These are phyloP conservation scores for Onychomys torridus DNA, from an alignment of 2,797 vertebrate species.

Conservation along the genomic window DNA sequence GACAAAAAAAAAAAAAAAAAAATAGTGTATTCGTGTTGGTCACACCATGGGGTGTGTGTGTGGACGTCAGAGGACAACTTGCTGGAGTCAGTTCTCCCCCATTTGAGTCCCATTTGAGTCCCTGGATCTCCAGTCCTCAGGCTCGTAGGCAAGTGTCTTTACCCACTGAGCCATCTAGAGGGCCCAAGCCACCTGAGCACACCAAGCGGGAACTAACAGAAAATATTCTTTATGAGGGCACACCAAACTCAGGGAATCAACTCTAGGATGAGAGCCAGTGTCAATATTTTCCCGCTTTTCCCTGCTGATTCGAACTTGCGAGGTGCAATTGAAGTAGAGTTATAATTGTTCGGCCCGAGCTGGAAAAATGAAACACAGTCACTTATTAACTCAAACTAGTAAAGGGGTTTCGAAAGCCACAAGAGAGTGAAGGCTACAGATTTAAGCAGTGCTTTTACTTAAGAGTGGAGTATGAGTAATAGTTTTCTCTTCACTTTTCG, in stretches of 20 bases:
- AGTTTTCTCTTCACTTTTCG: not conserved
- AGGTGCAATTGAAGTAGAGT: not conserved
- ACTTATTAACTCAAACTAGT: conserved; percentile 42
- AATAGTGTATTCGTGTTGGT: not conserved
- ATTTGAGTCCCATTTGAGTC: not conserved
- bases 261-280: not conserved
- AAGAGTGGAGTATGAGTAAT: conserved; percentile 10
- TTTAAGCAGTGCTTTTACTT: conserved; percentile 10
- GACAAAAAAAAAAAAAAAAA: too few relatives aligned
- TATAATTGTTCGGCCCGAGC: not conserved
- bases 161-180: not conserved
- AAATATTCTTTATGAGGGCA: not conserved
- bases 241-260: not conserved
- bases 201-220: not conserved
- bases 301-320: not conserved
- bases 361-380: conserved; percentile 7
- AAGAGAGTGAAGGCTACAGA: not conserved
- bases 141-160: not conserved
- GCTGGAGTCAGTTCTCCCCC: not conserved
- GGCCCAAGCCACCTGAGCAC: not conserved
- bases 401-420: conserved; percentile 39
- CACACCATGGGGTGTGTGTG: not conserved
- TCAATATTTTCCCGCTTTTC: not conserved
- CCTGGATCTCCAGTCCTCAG: not conserved
- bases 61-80: not conserved